phyloP scores from a whole-genome alignment of 2,113 vertebrate species.

The Amblyornis subalaris region DNA sequence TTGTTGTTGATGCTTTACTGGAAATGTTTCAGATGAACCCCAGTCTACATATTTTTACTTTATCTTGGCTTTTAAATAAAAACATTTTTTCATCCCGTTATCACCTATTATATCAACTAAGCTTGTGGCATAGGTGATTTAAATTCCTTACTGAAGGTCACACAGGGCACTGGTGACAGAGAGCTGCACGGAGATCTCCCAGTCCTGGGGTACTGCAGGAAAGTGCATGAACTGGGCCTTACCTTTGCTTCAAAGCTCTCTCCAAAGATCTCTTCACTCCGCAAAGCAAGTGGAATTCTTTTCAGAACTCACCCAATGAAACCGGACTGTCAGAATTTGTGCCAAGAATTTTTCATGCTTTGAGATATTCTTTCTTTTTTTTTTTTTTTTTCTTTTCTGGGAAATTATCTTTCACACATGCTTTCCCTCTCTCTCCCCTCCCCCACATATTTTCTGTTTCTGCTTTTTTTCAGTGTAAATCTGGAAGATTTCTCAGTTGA shows the following conservation, averaged over 20 bases:
- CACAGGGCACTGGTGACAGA: not conserved
- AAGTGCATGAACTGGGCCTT: not conserved
- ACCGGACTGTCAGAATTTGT: not conserved
- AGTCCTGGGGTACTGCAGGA: not conserved
- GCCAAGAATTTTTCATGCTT: conserved; percentile 6
- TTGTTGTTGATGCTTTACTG: not conserved
- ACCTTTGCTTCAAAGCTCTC: not conserved
- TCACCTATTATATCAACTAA: not conserved
- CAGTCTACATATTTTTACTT: not conserved
- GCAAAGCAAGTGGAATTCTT: conserved; percentile 11
- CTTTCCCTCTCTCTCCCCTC: not conserved
- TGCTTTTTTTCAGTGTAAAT: conserved; percentile 29
- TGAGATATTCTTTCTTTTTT: not conserved
- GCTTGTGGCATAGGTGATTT: not conserved
- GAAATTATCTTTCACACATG: not conserved
- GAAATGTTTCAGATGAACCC: not conserved
- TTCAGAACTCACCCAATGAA: not conserved
- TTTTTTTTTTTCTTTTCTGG: not conserved
- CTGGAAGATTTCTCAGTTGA: conserved; percentile 36
- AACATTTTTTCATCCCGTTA: not conserved
- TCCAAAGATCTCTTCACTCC: not conserved
- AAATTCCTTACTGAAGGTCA: conserved; percentile 34
- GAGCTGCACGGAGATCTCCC: not conserved
- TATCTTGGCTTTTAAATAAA: not conserved
- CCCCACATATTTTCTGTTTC: conserved; percentile 10